Conservation (phyloP, 2,888 invertebrate genomes). For the Beris morrisii region DNA sequence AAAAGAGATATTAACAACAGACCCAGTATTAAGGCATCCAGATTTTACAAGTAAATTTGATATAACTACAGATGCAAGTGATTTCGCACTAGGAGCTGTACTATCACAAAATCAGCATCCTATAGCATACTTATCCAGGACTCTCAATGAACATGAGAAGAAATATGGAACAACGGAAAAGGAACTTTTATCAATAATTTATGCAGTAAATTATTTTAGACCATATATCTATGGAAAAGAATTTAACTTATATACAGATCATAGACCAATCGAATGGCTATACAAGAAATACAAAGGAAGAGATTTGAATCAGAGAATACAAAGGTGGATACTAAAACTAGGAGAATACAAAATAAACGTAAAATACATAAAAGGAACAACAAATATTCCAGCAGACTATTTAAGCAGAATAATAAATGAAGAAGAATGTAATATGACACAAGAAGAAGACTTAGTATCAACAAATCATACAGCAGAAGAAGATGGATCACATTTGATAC, state of each 20-base stretch:
- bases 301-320: slow-evolving; percentile 24
- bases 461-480: slow-evolving; percentile 34
- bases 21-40: slow-evolving; percentile 36
- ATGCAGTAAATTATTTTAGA: slow-evolving; percentile 25
- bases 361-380: slow-evolving; percentile 37
- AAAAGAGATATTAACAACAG: slow-evolving; percentile 33
- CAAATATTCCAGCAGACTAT: slow-evolving; percentile 39
- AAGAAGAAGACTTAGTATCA: not conserved
- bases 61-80: slow-evolving; percentile 33
- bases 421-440: slow-evolving; percentile 1
- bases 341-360: slow-evolving; percentile 33
- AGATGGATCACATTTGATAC: slow-evolving; percentile 9
- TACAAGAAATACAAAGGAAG: slow-evolving; percentile 22
- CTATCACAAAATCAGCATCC: slow-evolving; percentile 12
- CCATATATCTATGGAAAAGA: slow-evolving; percentile 35
- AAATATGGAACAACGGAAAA: slow-evolving; percentile 28
- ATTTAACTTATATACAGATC: slow-evolving; percentile 35
- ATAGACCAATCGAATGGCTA: slow-evolving; percentile 27
- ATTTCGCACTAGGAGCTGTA: slow-evolving; percentile 3
- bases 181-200: slow-evolving; percentile 31
- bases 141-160: slow-evolving; percentile 25
- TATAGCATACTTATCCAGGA: slow-evolving; percentile 23
- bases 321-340: slow-evolving; percentile 22
- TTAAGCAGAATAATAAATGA: slow-evolving; percentile 37
- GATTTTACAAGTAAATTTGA: slow-evolving; percentile 38